Evolutionary conservation across 2,797 vertebrate genomes (phyloP).

Genomic region (Setipinna tenuifilis): DNA sequence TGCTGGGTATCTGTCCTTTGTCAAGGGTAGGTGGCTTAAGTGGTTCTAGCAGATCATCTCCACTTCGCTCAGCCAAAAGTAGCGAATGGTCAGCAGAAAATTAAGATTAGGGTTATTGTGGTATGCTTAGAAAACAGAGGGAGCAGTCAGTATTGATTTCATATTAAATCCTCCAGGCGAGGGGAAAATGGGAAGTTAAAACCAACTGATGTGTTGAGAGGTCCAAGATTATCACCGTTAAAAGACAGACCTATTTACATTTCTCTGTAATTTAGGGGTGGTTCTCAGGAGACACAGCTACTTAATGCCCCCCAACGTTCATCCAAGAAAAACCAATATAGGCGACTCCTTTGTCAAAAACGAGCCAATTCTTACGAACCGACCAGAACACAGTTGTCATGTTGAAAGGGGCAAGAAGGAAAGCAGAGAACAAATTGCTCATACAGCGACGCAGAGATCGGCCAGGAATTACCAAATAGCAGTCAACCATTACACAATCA

Average conservation of each 20-base stretch:
- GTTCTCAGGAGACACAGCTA: neutral
- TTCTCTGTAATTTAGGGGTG: slow-evolving; percentile 11
- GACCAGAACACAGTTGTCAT: neutral
- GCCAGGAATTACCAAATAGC: neutral
- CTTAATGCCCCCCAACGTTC: neutral
- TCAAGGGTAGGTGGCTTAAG: neutral
- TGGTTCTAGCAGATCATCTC: neutral
- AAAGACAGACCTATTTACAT: neutral
- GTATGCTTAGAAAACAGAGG: neutral
- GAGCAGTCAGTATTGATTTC: neutral
- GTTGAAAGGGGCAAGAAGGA: neutral
- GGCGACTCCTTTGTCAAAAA: neutral
- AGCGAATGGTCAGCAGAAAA: neutral
- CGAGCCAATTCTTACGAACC: neutral
- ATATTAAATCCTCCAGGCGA: neutral
- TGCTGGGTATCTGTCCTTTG: neutral
- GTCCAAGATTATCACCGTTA: neutral
- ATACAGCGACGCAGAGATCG: neutral
- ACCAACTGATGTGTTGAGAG: neutral
- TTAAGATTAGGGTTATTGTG: neutral
- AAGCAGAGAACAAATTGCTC: neutral
- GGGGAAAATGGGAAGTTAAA: neutral
- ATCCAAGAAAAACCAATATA: slow-evolving; percentile 10
- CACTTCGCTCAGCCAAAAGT: neutral
- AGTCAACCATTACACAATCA: slow-evolving; percentile 5